Conservation (phyloP, 2,797 vertebrate species). For the Gallinago stenura region DNA sequence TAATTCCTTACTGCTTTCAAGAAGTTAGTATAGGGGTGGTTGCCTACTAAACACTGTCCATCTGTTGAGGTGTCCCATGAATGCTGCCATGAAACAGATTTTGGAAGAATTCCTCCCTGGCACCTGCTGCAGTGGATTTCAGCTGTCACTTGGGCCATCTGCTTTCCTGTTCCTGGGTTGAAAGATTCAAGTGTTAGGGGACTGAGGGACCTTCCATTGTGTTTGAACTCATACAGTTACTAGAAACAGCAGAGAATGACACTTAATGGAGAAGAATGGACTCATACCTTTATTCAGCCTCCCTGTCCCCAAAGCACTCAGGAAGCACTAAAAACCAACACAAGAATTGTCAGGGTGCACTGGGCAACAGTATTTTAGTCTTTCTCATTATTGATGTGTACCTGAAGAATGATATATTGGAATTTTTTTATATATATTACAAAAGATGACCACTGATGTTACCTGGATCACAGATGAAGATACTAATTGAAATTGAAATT, state of each 20-base stretch:
- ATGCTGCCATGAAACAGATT: not conserved
- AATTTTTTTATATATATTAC: not conserved
- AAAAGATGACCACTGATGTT: not conserved
- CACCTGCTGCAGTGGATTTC: not conserved
- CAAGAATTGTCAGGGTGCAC: not conserved
- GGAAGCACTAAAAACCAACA: not conserved
- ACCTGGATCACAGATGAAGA: not conserved
- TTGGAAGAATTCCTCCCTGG: not conserved
- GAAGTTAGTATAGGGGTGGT: not conserved
- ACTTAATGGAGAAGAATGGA: not conserved
- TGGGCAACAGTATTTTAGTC: not conserved
- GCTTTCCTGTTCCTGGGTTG: not conserved
- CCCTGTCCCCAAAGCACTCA: not conserved
- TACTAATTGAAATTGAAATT: not conserved
- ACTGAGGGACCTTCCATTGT: not conserved
- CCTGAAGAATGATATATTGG: not conserved
- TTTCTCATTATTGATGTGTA: not conserved
- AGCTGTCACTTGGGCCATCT: not conserved
- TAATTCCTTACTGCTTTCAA: not conserved
- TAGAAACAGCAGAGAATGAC: not conserved
- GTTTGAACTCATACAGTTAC: not conserved
- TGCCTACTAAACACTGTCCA: not conserved
- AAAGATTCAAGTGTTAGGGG: not conserved
- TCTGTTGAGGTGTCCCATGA: constrained; percentile 1
- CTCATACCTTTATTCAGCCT: not conserved